Evolutionary conservation across 2,888 invertebrate species (phyloP).

Genomic region (Calameuta idolon): DNA sequence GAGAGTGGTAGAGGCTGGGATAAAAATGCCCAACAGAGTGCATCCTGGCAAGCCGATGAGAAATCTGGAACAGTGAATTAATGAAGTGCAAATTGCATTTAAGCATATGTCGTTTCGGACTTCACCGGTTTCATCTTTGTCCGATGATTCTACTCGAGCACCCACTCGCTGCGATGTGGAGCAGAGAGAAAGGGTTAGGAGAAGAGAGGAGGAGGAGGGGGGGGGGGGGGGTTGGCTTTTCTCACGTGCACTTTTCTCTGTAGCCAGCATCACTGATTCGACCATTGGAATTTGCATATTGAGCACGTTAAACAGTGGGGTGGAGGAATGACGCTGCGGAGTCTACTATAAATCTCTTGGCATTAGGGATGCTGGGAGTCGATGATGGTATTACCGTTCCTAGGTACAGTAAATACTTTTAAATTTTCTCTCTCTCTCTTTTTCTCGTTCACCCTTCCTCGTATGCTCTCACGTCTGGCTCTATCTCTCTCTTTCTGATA

Average conservation of each 20-base stretch:
- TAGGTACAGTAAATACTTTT: neutral
- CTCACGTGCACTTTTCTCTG: neutral
- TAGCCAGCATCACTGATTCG: neutral
- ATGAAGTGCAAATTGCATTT: slow-evolving; percentile 61
- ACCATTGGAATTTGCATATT: neutral
- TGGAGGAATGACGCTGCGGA: neutral
- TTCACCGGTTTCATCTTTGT: neutral
- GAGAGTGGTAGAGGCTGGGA: neutral
- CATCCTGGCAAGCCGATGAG: slow-evolving; percentile 32
- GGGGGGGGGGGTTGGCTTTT: neutral
- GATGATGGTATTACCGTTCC: neutral
- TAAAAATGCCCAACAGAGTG: neutral
- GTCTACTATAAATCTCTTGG: neutral
- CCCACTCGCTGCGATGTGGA: neutral
- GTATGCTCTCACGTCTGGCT: neutral
- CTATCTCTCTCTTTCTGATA: neutral
- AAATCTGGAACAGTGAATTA: slow-evolving; percentile 51
- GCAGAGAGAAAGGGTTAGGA: neutral
- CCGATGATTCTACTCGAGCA: neutral
- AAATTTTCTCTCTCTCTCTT: neutral
- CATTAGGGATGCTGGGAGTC: neutral
- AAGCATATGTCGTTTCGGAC: slow-evolving; percentile 31
- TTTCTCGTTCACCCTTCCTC: too few species aligned
- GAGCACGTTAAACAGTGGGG: neutral
- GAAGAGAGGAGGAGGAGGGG: too few species aligned